These are phyloP conservation scores for Ophioninae sp. DNA, from an alignment of 2,888 invertebrate species.

Conservation along the genomic window DNA sequence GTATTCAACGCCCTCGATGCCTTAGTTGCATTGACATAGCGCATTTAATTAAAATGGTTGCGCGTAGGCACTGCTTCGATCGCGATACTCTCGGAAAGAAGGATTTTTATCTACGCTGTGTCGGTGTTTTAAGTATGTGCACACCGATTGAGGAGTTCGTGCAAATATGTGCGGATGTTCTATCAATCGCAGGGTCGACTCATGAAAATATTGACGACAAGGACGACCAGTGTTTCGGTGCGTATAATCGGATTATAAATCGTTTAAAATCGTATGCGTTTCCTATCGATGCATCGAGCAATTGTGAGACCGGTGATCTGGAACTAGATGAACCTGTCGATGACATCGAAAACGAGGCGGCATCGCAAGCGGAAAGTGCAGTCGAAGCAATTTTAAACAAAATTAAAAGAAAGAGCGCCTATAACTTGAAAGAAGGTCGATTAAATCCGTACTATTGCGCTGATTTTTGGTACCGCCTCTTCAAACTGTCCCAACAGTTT, in stretches of 20 bases:
- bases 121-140: constrained; percentile 44
- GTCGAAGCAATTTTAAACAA: constrained; percentile 30
- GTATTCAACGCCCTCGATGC: constrained; percentile 32
- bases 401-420: constrained; percentile 32
- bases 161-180: constrained; percentile 34
- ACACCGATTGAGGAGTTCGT: constrained; percentile 45
- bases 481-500: constrained; percentile 50
- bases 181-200: constrained; percentile 42
- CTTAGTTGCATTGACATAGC: constrained; percentile 67
- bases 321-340: constrained; percentile 3
- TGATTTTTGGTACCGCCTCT: no score
- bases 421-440: constrained; percentile 31
- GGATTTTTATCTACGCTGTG: constrained; percentile 64
- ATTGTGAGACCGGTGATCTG: not conserved
- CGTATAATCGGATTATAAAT: constrained; percentile 42
- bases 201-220: constrained; percentile 43
- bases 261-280: constrained; percentile 21
- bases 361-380: constrained; percentile 4
- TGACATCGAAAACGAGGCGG: constrained; percentile 10
- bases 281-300: not conserved
- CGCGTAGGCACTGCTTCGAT: constrained; percentile 58
- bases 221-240: constrained; percentile 52
- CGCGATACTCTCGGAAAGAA: constrained; percentile 44
- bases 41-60: constrained; percentile 65
- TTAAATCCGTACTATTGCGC: constrained; percentile 52